Evolutionary conservation across 2,113 vertebrate species (phyloP).

Genomic region (Passer montanus): DNA sequence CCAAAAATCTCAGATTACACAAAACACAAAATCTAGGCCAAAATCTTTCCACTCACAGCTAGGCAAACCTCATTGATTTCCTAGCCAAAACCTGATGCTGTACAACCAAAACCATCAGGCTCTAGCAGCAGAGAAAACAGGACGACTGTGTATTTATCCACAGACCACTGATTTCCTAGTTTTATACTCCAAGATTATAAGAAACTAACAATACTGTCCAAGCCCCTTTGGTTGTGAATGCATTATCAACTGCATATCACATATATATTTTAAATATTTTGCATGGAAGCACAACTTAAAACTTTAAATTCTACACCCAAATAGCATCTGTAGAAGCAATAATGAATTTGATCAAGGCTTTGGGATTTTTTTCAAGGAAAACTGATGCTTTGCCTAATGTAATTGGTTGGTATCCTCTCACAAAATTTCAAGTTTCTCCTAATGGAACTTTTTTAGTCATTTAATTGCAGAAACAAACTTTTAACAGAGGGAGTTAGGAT

Average conservation of each 20-base stretch:
- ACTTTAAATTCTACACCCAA: not conserved
- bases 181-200: not conserved
- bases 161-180: not conserved
- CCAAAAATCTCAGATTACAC: not conserved
- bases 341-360: not conserved
- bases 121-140: not conserved
- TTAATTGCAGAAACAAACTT: not conserved
- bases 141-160: not conserved
- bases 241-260: not conserved
- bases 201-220: not conserved
- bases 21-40: not conserved
- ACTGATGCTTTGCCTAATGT: not conserved
- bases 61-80: not conserved
- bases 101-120: not conserved
- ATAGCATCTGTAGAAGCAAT: not conserved
- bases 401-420: not conserved
- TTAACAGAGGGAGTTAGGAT: not conserved
- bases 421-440: not conserved
- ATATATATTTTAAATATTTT: not conserved
- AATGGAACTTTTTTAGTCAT: not conserved
- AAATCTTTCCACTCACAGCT: not conserved
- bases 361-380: not conserved
- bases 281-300: not conserved
- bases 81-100: not conserved
- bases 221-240: not conserved